Evolutionary conservation across 2,888 invertebrate genomes (phyloP), one percentile per base, ranked within the genome.

Genomic region (Colletes collaris): DNA sequence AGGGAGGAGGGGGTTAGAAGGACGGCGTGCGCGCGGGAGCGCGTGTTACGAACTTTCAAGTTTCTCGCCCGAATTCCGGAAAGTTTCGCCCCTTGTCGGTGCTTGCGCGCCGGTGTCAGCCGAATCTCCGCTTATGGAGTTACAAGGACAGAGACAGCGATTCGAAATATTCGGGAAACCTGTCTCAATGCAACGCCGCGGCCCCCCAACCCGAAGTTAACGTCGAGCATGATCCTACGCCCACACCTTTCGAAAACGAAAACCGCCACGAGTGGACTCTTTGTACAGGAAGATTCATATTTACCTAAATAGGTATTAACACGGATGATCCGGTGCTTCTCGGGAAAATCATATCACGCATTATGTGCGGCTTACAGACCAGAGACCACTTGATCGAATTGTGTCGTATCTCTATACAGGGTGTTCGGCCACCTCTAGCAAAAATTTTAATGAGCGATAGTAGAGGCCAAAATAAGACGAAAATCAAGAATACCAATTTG

Each of bases 251-350:
- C 1, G 8, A 10, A 46, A 46, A 46, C 7, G 44, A 46, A 46
- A 10, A 10, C 2, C 10, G 40, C 40, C 6, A 40, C 7, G 40
- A 40, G 7, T 4, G 3, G 40, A 4, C 40, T 40, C 4, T 7
- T 40, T 40, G 40, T 40, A 40, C 27, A 1, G 27, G 27, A 2
- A 0, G 27, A 27, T 27, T 27, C 27, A 2, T 27, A 27, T 27
- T 27, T 27, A 27, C 2, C 27, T 27, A 27, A 27, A 27, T 27
- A 27, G 27, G 27, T 27, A 2, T 27, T 27, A 27, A 27, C 27
- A 27, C 70, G 87, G 91, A 84, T 91, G 90, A 91, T 91, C 91
- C 79, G 91, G 87, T 86, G 81, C 89, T 90, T 91, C 91, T 87
- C 90, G 80, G 90, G 85, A 63, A 88, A 87, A 77, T 27, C 27